A percentile compares a stretch with the other conserved stretches of the same genome.
phyloP scores from a whole-genome alignment of 2,113 vertebrate species.

The Leucoraja erinaceus region DNA sequence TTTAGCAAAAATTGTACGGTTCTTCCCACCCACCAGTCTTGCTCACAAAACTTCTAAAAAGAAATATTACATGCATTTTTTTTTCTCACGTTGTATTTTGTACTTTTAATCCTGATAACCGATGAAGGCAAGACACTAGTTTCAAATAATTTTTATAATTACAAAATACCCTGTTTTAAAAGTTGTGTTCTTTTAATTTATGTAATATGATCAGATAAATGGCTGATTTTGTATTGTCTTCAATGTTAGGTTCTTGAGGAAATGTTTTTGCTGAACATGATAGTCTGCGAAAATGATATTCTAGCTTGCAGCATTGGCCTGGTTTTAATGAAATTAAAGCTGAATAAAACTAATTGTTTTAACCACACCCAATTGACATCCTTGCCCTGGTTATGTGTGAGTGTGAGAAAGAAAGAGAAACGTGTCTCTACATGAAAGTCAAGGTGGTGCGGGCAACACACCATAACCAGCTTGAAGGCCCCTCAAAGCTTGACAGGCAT shows the following conservation, averaged over 20 bases:
- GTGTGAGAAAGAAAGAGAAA: constrained; percentile 15
- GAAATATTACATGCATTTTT: background rate
- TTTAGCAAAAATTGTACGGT: background rate
- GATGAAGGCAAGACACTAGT: background rate
- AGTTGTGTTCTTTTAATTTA: background rate
- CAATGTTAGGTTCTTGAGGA: constrained; percentile 1
- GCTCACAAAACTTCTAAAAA: background rate
- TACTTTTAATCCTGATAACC: background rate
- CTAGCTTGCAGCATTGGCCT: constrained; percentile 29
- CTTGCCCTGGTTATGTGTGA: constrained; percentile 22
- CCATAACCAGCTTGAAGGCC: background rate
- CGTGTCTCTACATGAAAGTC: background rate
- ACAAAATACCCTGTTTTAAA: background rate
- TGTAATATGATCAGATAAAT: background rate
- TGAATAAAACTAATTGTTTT: constrained; percentile 34
- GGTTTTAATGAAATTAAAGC: constrained; percentile 18
- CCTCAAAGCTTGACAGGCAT: background rate
- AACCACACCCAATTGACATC: constrained; percentile 19
- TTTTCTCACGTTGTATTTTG: background rate
- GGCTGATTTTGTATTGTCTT: background rate
- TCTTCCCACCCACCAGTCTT: background rate
- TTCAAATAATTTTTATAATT: background rate
- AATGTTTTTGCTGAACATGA: constrained; percentile 13
- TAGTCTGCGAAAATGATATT: constrained; percentile 33
- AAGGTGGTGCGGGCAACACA: background rate